These are phyloP conservation scores for Microtus oregoni DNA, from an alignment of 2,113 vertebrate genomes.

Conservation along the genomic window DNA sequence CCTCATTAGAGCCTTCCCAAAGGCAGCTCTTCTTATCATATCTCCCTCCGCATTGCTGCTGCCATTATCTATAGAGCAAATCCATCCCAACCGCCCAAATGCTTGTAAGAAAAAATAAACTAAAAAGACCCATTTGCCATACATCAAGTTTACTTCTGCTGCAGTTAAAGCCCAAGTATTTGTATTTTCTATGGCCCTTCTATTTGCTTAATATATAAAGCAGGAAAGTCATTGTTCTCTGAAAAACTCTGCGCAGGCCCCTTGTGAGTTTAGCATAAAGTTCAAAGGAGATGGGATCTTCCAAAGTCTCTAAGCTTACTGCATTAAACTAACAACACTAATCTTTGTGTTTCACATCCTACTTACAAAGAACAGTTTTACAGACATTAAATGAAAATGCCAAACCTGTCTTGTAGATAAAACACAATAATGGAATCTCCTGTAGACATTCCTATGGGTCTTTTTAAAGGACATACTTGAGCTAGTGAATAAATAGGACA, in stretches of 20 bases:
- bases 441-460: slow-evolving; percentile 38
- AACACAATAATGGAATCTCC: slow-evolving; percentile 62
- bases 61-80: slow-evolving; percentile 56
- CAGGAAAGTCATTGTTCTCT: slow-evolving; percentile 65
- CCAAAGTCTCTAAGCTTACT: slow-evolving; percentile 71
- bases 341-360: slow-evolving; percentile 75
- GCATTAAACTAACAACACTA: slow-evolving; percentile 79
- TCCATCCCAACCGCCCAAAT: slow-evolving; percentile 57
- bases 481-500: background rate
- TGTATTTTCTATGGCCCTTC: slow-evolving; percentile 60
- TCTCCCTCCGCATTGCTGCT: slow-evolving; percentile 19
- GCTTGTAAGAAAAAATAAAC: slow-evolving; percentile 29
- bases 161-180: background rate
- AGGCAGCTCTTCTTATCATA: slow-evolving; percentile 42
- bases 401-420: slow-evolving; percentile 72
- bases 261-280: slow-evolving; percentile 78
- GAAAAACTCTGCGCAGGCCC: slow-evolving; percentile 63
- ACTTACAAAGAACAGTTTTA: slow-evolving; percentile 59
- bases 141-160: slow-evolving; percentile 59
- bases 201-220: slow-evolving; percentile 75
- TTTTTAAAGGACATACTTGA: slow-evolving; percentile 50
- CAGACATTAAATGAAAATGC: slow-evolving; percentile 73
- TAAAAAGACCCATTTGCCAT: too few species aligned
- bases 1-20: slow-evolving; percentile 60
- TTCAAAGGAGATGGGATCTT: slow-evolving; percentile 78